A percentile compares a stretch with the other conserved stretches of the same genome.
Evolutionary conservation across 1,140 invertebrate species (phyloP).

Genomic region (Monomorium pharaonis): DNA sequence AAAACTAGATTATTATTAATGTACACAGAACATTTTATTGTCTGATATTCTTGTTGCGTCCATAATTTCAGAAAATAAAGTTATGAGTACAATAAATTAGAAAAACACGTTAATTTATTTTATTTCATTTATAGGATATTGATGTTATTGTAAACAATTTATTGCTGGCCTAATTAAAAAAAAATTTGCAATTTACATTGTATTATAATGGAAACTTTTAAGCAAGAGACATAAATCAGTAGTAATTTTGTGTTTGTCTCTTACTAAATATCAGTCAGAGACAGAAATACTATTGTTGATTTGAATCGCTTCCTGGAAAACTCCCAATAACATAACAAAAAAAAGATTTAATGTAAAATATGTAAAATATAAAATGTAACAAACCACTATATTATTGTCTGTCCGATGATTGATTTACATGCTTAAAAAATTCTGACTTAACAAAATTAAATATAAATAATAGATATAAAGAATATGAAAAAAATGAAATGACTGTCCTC

Average conservation of each 20-base stretch:
- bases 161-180: neutral
- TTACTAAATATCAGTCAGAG: no score
- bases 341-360: neutral
- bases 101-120: neutral
- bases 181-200: neutral
- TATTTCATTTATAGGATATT: neutral
- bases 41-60: neutral
- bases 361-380: neutral
- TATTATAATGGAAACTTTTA: no score
- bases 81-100: neutral
- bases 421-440: neutral
- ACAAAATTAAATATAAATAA: neutral
- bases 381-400: neutral
- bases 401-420: neutral
- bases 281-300: no score
- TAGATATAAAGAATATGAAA: no score
- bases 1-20: neutral
- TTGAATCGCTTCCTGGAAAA: no score
- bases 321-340: neutral
- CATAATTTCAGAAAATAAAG: neutral
- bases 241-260: no score
- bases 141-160: neutral
- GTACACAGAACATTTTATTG: conserved; percentile 8
- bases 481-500: no score
- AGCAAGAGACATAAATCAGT: no score